Percentiles rank a stretch among this genome's conserved stretches.
These are phyloP conservation scores for Heliangelus exortis DNA, from an alignment of 2,797 vertebrate species.

Conservation along the genomic window DNA sequence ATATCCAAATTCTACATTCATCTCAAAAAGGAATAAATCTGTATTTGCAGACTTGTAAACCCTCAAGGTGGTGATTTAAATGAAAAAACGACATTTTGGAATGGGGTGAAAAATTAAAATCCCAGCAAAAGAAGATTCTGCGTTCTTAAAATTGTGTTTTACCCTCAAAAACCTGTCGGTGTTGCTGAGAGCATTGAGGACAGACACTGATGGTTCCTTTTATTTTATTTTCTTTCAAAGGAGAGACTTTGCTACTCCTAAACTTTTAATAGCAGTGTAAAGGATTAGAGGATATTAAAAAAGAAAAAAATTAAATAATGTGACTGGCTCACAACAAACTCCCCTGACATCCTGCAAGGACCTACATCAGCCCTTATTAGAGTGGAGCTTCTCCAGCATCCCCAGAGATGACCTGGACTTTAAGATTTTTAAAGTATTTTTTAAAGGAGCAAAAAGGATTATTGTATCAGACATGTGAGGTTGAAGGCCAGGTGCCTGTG, in stretches of 20 bases:
- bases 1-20: conserved; percentile 40
- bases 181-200: background rate
- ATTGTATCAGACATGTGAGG: background rate
- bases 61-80: background rate
- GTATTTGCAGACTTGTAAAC: background rate
- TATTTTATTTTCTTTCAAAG: background rate
- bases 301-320: background rate
- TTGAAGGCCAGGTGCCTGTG: background rate
- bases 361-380: background rate
- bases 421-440: background rate
- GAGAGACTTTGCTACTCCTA: background rate
- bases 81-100: background rate
- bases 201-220: background rate
- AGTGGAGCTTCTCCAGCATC: background rate
- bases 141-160: background rate
- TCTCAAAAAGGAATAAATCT: conserved; percentile 10
- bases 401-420: background rate
- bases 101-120: background rate
- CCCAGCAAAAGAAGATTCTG: background rate
- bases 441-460: background rate
- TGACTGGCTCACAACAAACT: background rate
- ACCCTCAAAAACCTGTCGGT: background rate
- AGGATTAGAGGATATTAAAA: background rate
- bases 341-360: background rate
- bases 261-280: background rate